A percentile compares a stretch with the other conserved stretches of the same genome.
Conservation (phyloP, 2,113 vertebrate genomes). For the Melanostigma gelatinosum region DNA sequence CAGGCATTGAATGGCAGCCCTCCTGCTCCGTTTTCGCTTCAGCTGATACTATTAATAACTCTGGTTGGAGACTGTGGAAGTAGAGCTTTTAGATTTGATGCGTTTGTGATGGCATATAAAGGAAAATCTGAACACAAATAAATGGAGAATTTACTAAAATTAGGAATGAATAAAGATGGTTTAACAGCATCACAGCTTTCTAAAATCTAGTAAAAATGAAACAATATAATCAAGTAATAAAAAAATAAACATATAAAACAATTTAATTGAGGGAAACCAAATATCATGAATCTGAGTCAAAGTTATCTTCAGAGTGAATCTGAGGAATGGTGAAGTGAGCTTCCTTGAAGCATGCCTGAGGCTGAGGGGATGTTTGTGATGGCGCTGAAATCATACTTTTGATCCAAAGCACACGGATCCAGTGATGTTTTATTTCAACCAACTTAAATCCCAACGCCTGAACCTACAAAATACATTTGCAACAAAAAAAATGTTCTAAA, state of each 20-base stretch:
- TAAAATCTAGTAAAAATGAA: background rate
- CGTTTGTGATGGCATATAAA: slow-evolving; percentile 11
- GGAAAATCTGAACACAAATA: background rate
- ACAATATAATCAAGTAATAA: background rate
- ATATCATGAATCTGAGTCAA: slow-evolving; percentile 20
- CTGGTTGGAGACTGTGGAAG: slow-evolving; percentile 5
- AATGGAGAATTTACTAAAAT: background rate
- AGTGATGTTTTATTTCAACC: slow-evolving; percentile 21
- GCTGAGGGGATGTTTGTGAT: slow-evolving; percentile 32
- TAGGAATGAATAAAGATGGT: background rate
- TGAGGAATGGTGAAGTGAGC: background rate
- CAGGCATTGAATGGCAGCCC: slow-evolving; percentile 35
- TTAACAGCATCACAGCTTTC: background rate
- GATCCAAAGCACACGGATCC: slow-evolving; percentile 34
- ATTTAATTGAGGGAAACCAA: slow-evolving; percentile 17
- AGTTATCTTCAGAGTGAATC: slow-evolving; percentile 29
- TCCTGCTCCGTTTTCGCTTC: slow-evolving; percentile 26
- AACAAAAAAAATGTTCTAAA: slow-evolving; percentile 6
- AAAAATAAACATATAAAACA: slow-evolving; percentile 13
- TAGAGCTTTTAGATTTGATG: slow-evolving; percentile 14
- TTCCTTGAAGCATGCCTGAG: slow-evolving; percentile 38
- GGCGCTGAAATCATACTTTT: slow-evolving; percentile 35
- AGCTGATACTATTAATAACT: slow-evolving; percentile 23
- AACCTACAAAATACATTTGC: slow-evolving; percentile 15
- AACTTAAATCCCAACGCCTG: slow-evolving; percentile 18